Base-by-base conservation (phyloP, 2,888 invertebrate genomes). In the Melinopterus prodromus region DNA sequence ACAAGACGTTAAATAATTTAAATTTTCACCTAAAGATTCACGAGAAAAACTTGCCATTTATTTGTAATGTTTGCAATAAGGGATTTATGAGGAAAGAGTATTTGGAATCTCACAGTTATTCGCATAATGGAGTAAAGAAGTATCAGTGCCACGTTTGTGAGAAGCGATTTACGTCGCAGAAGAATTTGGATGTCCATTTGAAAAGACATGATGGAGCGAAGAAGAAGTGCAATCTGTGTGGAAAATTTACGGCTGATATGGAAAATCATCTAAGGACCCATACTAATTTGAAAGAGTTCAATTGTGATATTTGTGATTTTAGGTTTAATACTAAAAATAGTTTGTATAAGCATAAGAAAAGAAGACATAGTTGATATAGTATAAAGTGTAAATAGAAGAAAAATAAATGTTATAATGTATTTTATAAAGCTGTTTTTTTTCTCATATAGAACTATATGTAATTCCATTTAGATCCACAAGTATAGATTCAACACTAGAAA, bases 11-110 rank as follows among this genome's bases (percentile, higher is more conserved):
- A 74, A 88, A 88, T 79, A 89, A 90, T 83, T 85, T 90, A 74
- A 89, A 89, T 83, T 88, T 89, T 81, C 90, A 90, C 80, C 85
- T 87, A 83, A 90, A 89, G 84, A 84, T 86, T 37, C 90, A 90
- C 80, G 83, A 84, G 26, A 83, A 85, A 38, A 86, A 83, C 16
- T 81, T 89, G 77, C 89, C 89, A 1, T 88, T 86, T 80, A 84
- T 83, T 16, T 89, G 89, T 80, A 72, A 82, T 0, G 84, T 87
- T 69, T 89, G 89, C 77, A 80, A 83, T 16, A 89, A 88, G 82
- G 89, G 89, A 9, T 89, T 89, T 80, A 86, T 88, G 87, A 82
- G 89, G 26, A 89, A 88, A 80, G 89, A 89, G 79, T 89, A 89
- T 83, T 83, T 88, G 77, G 88, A 89, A 82, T 86, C 89, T 0